Conservation (phyloP, 2,888 invertebrate species). For the Campoplex capitator region DNA sequence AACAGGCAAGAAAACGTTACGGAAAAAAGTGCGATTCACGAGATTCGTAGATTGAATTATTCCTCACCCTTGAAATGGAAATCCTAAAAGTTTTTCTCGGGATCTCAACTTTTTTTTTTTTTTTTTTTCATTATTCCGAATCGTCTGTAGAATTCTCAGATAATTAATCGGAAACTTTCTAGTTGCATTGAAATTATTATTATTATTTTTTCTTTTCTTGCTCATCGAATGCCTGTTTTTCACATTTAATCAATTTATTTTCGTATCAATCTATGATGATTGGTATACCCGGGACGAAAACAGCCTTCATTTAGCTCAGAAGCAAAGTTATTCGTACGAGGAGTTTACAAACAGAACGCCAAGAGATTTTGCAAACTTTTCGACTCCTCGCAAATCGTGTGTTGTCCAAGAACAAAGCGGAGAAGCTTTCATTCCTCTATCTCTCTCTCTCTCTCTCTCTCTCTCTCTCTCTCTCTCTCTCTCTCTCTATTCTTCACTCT, state of each 20-base stretch:
- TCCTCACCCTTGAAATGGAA: no score
- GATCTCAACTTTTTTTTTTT: background rate
- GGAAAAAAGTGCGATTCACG: background rate
- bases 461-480: background rate
- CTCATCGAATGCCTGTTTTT: no score
- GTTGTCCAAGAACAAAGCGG: constrained; percentile 12
- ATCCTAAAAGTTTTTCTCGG: background rate
- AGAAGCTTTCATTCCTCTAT: background rate
- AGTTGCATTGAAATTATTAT: no score
- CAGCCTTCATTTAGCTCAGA: background rate
- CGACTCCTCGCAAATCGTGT: background rate
- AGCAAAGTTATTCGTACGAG: constrained; percentile 23
- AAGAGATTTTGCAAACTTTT: constrained; percentile 30
- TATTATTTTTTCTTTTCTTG: no score
- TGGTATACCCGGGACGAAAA: background rate
- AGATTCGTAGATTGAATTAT: constrained; percentile 14
- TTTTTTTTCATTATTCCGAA: background rate
- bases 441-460: background rate
- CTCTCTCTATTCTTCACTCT: background rate
- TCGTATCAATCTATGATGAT: background rate
- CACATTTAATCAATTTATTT: background rate
- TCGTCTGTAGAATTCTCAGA: background rate
- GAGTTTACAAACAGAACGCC: constrained; percentile 31
- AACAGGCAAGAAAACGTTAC: background rate
- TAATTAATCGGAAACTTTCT: no score